Conservation (phyloP, 2,797 vertebrate species). For the Oophaga sylvatica region DNA sequence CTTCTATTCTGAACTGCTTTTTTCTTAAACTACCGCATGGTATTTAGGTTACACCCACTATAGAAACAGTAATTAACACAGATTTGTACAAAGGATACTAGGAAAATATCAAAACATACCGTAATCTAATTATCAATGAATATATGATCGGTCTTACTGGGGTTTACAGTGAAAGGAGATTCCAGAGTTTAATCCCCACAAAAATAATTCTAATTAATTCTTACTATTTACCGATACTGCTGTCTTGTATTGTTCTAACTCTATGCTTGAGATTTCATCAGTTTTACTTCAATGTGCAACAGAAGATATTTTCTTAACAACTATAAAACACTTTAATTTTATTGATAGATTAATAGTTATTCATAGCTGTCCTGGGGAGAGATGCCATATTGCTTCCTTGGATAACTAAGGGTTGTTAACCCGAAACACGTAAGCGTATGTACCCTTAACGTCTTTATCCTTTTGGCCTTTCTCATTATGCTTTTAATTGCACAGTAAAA, state of each 20-base stretch:
- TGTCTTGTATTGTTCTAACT: background rate
- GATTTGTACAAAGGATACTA: conserved; percentile 1
- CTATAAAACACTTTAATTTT: background rate
- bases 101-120: background rate
- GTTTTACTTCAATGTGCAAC: background rate
- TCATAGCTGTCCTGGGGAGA: too few species aligned
- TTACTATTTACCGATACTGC: background rate
- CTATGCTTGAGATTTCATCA: background rate
- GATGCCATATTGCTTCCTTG: too few species aligned
- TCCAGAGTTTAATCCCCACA: background rate
- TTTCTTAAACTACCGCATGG: background rate
- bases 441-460: too few species aligned
- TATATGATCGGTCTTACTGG: background rate
- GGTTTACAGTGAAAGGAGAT: background rate
- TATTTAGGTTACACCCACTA: conserved; percentile 6
- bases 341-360: too few species aligned
- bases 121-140: background rate
- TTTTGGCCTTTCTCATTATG: too few species aligned
- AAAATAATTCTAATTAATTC: background rate
- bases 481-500: too few species aligned
- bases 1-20: background rate
- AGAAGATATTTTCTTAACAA: background rate
- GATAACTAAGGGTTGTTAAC: too few species aligned
- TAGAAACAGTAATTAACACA: background rate
- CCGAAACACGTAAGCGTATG: too few species aligned